These are phyloP conservation scores for Stenodera caucasica DNA, from an alignment of 2,888 invertebrate genomes.

Conservation along the genomic window DNA sequence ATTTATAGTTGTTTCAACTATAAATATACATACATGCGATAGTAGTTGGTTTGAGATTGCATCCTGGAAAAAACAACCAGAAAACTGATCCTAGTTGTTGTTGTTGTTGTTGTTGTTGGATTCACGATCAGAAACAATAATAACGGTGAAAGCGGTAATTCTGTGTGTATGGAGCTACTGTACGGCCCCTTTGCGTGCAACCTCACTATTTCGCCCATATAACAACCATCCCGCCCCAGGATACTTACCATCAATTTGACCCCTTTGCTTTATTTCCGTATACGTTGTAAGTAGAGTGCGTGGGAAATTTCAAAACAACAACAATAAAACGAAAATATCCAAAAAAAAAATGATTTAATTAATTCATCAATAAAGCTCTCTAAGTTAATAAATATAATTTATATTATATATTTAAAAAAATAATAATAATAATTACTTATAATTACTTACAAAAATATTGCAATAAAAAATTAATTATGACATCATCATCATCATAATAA, in stretches of 20 bases:
- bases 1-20: neutral
- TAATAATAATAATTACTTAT: conserved; percentile 1
- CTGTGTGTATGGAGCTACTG: conserved; percentile 18
- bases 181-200: conserved; percentile 26
- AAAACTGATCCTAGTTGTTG: conserved; percentile 33
- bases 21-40: conserved; percentile 8
- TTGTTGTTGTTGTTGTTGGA: conserved; percentile 2
- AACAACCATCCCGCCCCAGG: conserved; percentile 12
- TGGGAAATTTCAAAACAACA: conserved; percentile 10
- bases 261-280: conserved; percentile 19
- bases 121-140: conserved; percentile 31
- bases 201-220: conserved; percentile 13
- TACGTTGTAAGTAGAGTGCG: neutral
- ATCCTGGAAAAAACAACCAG: conserved; percentile 35
- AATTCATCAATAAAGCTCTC: conserved; percentile 25
- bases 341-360: conserved; percentile 13
- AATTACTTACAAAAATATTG: conserved; percentile 16
- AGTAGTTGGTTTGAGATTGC: conserved; percentile 37
- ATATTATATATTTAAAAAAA: neutral
- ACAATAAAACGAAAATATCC: neutral
- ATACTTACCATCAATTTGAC: conserved; percentile 1
- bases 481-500: no score
- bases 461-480: no score
- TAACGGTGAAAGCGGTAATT: conserved; percentile 27
- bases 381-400: conserved; percentile 25